phyloP scores from a whole-genome alignment of 1,140 invertebrate genomes.

The Bombus picipes region DNA sequence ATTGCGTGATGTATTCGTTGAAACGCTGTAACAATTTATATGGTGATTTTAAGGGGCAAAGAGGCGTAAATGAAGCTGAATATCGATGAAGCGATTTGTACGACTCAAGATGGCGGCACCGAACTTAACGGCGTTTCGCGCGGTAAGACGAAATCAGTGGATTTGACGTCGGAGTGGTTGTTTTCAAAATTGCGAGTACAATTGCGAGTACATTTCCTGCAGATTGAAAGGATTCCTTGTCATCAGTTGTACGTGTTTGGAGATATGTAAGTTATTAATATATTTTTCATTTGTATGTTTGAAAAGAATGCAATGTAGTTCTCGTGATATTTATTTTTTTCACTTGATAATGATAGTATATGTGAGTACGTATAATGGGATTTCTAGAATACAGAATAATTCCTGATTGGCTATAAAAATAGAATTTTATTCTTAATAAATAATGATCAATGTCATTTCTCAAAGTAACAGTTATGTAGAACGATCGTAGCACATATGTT shows the following conservation, averaged over 20 bases:
- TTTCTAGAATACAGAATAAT: not conserved
- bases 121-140: not conserved
- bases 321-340: not conserved
- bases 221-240: not conserved
- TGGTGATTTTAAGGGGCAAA: not conserved
- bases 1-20: not conserved
- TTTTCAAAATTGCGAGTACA: not conserved
- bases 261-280: not conserved
- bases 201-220: not conserved
- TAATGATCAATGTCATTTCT: not conserved
- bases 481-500: not conserved
- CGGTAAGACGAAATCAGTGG: not conserved
- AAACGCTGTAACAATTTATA: not conserved
- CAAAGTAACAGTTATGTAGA: not conserved
- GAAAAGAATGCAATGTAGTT: not conserved
- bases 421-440: slow-evolving; percentile 24
- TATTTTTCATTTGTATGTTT: not conserved
- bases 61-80: not conserved
- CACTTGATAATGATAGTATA: not conserved
- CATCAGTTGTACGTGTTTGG: not conserved
- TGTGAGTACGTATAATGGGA: not conserved
- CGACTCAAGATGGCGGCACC: slow-evolving; percentile 24
- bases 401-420: not conserved
- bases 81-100: no score
- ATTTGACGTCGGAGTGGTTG: not conserved